Evolutionary conservation across 2,797 vertebrate species (phyloP).

Genomic region (Aulostomus chinensis): DNA sequence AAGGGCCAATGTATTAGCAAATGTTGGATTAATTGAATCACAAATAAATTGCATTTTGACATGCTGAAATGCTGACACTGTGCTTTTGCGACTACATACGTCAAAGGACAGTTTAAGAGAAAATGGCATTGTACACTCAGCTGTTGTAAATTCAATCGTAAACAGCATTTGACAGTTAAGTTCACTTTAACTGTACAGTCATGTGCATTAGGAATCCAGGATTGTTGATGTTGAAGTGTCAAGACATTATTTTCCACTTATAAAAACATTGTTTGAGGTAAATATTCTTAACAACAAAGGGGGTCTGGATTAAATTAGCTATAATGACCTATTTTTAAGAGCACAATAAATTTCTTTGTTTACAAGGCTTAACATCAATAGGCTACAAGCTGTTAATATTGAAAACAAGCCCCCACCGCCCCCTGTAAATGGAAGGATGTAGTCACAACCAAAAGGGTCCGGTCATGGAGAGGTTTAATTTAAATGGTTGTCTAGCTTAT

Average conservation of each 20-base stretch:
- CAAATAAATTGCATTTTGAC: conserved; percentile 36
- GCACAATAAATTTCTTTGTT: conserved; percentile 1
- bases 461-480: conserved; percentile 3
- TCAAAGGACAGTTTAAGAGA: conserved; percentile 13
- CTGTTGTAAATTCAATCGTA: conserved; percentile 34
- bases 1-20: conserved; percentile 42
- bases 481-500: neutral
- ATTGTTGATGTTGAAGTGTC: too few species aligned
- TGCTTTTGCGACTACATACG: conserved; percentile 28
- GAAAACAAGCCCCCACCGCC: neutral
- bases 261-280: conserved; percentile 15
- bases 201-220: too few species aligned
- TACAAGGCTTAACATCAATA: neutral
- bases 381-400: conserved; percentile 1
- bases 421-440: neutral
- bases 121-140: conserved; percentile 10
- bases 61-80: conserved; percentile 44
- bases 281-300: conserved; percentile 4
- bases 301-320: conserved; percentile 22
- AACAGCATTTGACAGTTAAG: conserved; percentile 21
- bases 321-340: conserved; percentile 3
- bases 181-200: conserved; percentile 1
- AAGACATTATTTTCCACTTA: neutral
- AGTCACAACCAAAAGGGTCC: conserved; percentile 11
- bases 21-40: conserved; percentile 46